phyloP scores from a whole-genome alignment of 2,888 invertebrate species.

The Nemapogon koenigi region DNA sequence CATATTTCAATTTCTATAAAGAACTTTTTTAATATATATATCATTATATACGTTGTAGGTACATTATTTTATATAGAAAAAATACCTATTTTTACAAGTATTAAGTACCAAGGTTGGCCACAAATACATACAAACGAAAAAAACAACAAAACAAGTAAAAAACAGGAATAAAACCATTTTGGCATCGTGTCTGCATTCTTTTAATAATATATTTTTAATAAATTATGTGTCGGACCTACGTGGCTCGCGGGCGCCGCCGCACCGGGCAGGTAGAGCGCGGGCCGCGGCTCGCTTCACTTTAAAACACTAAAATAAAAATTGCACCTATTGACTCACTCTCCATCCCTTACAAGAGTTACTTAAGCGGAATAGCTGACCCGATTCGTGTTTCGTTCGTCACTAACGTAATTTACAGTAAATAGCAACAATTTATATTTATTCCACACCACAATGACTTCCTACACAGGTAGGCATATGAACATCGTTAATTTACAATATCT shows the following conservation, averaged over 20 bases:
- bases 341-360: conserved; percentile 49
- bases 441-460: conserved; percentile 54
- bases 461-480: conserved; percentile 47
- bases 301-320: conserved; percentile 52
- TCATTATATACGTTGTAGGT: conserved; percentile 57
- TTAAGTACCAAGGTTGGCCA: conserved; percentile 64
- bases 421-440: conserved; percentile 57
- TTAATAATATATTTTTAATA: conserved; percentile 46
- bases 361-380: conserved; percentile 46
- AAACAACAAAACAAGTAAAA: conserved; percentile 62
- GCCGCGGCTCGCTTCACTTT: conserved; percentile 19
- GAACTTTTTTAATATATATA: conserved; percentile 59
- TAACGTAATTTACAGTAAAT: conserved; percentile 56
- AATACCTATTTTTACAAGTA: conserved; percentile 61
- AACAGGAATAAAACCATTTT: conserved; percentile 64
- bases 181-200: conserved; percentile 60
- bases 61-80: conserved; percentile 63
- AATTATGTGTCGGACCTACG: conserved; percentile 42
- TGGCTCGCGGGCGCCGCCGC: conserved; percentile 16
- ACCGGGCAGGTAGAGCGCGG: conserved; percentile 18
- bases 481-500: conserved; percentile 58
- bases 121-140: conserved; percentile 59
- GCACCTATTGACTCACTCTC: conserved; percentile 62
- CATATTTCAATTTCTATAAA: conserved; percentile 58
- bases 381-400: conserved; percentile 50